Conservation (phyloP, 35 echinoderm and acorn worm species). For the Nesometra sesokonis region DNA sequence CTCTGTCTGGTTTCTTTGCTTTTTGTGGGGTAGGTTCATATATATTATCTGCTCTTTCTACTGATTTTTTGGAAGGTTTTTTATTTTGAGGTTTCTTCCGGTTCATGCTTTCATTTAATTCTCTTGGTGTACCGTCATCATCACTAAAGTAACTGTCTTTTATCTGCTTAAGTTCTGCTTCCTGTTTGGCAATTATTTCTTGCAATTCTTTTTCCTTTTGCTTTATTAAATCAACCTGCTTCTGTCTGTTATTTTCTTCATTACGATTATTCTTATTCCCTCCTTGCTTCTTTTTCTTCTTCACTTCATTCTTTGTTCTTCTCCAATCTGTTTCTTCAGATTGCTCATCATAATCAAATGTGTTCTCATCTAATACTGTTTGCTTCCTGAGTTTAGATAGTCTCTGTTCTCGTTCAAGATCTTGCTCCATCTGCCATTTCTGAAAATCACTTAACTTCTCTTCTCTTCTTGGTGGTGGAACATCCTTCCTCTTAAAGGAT, state of each 20-base stretch:
- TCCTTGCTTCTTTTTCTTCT: too few relatives aligned
- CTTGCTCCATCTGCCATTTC: slow-evolving; percentile 90
- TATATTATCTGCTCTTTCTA: background rate
- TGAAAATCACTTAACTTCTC: slow-evolving; percentile 61
- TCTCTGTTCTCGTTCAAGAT: slow-evolving; percentile 44
- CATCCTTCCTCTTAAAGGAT: background rate
- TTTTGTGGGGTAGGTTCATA: background rate
- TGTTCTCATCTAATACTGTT: background rate
- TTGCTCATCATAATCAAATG: slow-evolving; percentile 22
- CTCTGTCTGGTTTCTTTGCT: slow-evolving; percentile 5
- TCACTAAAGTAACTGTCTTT: slow-evolving; percentile 7
- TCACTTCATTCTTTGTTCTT: slow-evolving; percentile 41
- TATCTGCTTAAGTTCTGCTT: slow-evolving; percentile 31
- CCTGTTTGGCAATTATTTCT: slow-evolving; percentile 49
- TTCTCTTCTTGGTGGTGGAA: slow-evolving; percentile 5
- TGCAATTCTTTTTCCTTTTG: slow-evolving; percentile 56
- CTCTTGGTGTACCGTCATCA: slow-evolving; percentile 2
- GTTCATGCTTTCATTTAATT: background rate
- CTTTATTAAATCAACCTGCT: slow-evolving; percentile 9
- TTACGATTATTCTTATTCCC: too few relatives aligned
- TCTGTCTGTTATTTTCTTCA: too few relatives aligned
- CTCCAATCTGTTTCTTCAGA: slow-evolving; percentile 17
- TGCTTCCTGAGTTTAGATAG: slow-evolving; percentile 43
- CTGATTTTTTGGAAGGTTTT: background rate
- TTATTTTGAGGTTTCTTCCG: background rate